Base-by-base conservation (phyloP, 2,113 vertebrate genomes). In the Bujurquina vittata region DNA sequence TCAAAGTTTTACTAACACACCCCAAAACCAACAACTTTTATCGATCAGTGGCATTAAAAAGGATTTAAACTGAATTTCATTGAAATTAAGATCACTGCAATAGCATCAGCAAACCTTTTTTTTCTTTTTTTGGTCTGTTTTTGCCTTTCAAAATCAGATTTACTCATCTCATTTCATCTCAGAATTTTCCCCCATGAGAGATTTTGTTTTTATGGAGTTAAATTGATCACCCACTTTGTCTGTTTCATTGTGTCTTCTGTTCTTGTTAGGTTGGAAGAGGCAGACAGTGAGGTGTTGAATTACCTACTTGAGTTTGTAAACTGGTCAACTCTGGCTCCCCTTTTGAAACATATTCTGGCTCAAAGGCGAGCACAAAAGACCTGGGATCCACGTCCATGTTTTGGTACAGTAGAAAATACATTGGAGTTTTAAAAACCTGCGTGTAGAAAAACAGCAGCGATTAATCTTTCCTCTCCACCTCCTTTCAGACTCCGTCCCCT, bases 231-330 rank as follows among this genome's bases (percentile, higher is more conserved):
- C 7, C 18, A 20, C 17, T 20, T 54, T 3, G 20, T 54, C 49
- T 52, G 49, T 52, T 18, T 18, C 49, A 20, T 52, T 49, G 65
- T 69, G 23, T 69, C 23, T 7, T 86, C 52, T 14, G 5, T 87
- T 46, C 46, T 81, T 77, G 62, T 75, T 23, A 97, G 97, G 95
- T 78, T 97, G 88, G 84, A 94, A 17, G 87, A 93, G 40, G 95
- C 93, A 37, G 93, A 89, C 22, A 83, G 94, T 14, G 92, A 92
- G 1, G 86, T 89, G 35, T 81, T 97, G 80, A 96, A 96, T 91
- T 96, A 96, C 85, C 94, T 96, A 79, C 94, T 98, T 79, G 95
- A 97, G 88, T 97, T 97, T 85, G 93, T 96, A 77, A 96, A 98
- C 90, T 98, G 97, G 97, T 96, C 94, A 22, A 94, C 88, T 83